phyloP scores from a whole-genome alignment of 1,140 invertebrate species.

The Campoletis sonorensis region DNA sequence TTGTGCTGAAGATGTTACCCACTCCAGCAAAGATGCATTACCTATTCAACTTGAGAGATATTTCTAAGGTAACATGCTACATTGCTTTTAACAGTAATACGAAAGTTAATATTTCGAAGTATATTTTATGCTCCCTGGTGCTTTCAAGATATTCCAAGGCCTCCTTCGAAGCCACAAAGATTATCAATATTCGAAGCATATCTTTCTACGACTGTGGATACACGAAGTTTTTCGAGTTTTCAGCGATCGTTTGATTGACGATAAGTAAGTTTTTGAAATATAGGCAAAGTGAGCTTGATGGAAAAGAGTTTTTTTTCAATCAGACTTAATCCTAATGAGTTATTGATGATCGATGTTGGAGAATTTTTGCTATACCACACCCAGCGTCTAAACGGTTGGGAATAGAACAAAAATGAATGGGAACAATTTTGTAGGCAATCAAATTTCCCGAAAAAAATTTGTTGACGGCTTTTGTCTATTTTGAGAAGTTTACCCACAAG shows the following conservation, averaged over 20 bases:
- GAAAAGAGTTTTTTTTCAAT: not conserved
- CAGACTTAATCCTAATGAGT: not conserved
- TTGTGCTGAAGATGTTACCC: slow-evolving; percentile 85
- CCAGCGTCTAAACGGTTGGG: too few species aligned
- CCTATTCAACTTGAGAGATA: slow-evolving; percentile 90
- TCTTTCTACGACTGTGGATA: slow-evolving; percentile 87
- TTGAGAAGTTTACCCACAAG: too few species aligned
- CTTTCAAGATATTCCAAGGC: slow-evolving; percentile 82
- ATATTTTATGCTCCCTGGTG: too few species aligned
- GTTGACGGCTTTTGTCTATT: not conserved
- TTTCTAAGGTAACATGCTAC: slow-evolving; percentile 82
- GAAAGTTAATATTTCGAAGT: slow-evolving; percentile 5
- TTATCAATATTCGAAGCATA: slow-evolving; percentile 83
- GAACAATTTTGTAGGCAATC: too few species aligned
- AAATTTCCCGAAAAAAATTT: not conserved
- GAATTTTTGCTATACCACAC: too few species aligned
- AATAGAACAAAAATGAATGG: too few species aligned
- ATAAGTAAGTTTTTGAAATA: slow-evolving; percentile 76
- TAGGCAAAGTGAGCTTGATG: not conserved
- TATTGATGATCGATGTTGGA: too few species aligned
- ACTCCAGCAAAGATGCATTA: slow-evolving; percentile 94
- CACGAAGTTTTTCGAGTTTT: slow-evolving; percentile 91
- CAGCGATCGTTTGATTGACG: slow-evolving; percentile 87
- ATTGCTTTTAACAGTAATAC: not conserved
- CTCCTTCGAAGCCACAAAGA: slow-evolving; percentile 85